Conservation (phyloP, 2,888 invertebrate genomes). For the Pteria penguin region DNA sequence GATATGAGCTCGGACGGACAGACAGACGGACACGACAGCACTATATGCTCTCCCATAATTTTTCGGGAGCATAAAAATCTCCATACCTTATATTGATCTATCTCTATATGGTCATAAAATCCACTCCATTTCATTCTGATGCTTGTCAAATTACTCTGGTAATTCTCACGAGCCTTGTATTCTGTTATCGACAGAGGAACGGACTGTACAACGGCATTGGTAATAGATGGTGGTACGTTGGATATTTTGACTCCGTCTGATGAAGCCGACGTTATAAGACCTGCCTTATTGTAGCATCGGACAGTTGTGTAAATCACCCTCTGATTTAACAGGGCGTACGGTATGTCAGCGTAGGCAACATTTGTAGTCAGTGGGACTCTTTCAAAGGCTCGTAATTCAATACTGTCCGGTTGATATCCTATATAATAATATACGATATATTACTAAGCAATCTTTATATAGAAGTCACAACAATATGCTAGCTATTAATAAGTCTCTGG, state of each 20-base stretch:
- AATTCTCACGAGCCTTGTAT: conserved; percentile 38
- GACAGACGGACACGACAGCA: no score
- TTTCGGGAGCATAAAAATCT: background rate
- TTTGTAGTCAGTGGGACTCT: background rate
- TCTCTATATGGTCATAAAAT: conserved; percentile 41
- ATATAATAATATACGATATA: background rate
- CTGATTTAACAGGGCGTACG: background rate
- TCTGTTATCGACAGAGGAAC: conserved; percentile 41
- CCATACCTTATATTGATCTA: conserved; percentile 45
- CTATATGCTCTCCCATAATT: no score
- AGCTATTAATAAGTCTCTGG: no score
- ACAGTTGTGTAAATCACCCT: conserved; percentile 33
- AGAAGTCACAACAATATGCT: no score
- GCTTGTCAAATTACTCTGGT: conserved; percentile 37
- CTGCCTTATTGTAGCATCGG: conserved; percentile 46
- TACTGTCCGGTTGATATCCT: conserved; percentile 32
- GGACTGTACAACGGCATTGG: conserved; percentile 32
- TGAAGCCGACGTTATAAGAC: conserved; percentile 25
- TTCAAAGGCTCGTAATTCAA: conserved; percentile 22
- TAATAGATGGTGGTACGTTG: conserved; percentile 30
- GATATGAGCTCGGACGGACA: no score
- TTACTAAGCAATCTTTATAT: background rate
- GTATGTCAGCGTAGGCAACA: conserved; percentile 8
- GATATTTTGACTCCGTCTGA: conserved; percentile 50
- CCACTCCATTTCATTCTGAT: conserved; percentile 50